phyloP scores from a whole-genome alignment of 2,888 invertebrate species.

The Leptogaster cylindrica region DNA sequence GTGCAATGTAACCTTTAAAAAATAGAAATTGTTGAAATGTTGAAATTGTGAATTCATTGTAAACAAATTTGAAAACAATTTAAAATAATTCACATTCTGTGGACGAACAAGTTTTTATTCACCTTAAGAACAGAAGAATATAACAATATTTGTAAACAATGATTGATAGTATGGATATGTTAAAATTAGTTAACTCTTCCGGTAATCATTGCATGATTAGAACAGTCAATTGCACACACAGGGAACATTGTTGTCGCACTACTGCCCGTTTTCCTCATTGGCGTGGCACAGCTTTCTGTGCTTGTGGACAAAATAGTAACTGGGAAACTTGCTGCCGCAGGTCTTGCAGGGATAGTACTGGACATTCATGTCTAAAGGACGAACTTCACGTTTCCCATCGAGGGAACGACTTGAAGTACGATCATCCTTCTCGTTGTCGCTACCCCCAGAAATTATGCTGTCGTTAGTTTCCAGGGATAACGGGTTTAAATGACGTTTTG shows the following conservation, averaged over 20 bases:
- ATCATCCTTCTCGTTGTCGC: slow-evolving; percentile 49
- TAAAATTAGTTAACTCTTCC: no score
- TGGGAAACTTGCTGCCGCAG: slow-evolving; percentile 90
- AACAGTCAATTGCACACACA: neutral
- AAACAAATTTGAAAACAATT: no score
- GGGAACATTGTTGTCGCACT: neutral
- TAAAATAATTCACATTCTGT: no score
- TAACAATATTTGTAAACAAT: no score
- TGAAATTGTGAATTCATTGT: no score
- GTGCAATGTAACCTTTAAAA: no score
- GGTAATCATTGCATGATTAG: no score
- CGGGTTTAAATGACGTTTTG: slow-evolving; percentile 72
- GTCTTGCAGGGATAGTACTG: slow-evolving; percentile 94
- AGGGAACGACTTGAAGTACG: slow-evolving; percentile 50
- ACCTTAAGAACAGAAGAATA: no score
- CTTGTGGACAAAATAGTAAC: slow-evolving; percentile 93
- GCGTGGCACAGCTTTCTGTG: slow-evolving; percentile 86
- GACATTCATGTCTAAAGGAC: slow-evolving; percentile 76
- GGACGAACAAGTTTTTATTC: no score
- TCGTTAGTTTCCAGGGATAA: slow-evolving; percentile 61
- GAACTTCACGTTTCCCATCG: slow-evolving; percentile 66
- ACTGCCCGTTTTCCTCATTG: slow-evolving; percentile 55
- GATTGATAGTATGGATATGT: no score
- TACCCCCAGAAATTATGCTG: neutral
- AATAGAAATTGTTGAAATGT: no score